Conservation (phyloP, 2,113 vertebrate genomes). For the Mustelus asterias region DNA sequence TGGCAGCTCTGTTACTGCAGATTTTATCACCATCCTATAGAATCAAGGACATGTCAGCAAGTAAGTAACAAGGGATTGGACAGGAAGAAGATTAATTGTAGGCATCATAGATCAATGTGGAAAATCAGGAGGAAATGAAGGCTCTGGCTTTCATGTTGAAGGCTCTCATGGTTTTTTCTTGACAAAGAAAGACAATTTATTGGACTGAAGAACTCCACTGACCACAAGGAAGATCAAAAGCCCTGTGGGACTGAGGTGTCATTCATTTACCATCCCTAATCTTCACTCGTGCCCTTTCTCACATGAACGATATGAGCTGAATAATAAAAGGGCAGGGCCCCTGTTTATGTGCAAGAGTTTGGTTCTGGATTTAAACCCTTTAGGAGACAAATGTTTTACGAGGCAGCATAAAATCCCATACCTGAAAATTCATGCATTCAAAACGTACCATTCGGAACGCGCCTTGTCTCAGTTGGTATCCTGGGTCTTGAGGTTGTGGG, state of each 20-base stretch:
- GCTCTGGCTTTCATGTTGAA: background rate
- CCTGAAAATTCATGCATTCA: too few species aligned
- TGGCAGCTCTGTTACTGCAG: constrained; percentile 4
- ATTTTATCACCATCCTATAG: background rate
- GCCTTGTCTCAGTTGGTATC: background rate
- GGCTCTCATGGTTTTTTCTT: background rate
- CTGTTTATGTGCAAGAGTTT: background rate
- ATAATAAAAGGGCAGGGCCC: background rate
- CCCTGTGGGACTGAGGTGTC: background rate
- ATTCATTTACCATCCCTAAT: background rate
- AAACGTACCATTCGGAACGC: background rate
- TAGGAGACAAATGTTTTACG: background rate
- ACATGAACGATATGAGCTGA: background rate
- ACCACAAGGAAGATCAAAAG: background rate
- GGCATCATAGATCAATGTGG: background rate
- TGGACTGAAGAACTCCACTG: background rate
- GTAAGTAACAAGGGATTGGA: background rate
- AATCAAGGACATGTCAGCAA: background rate
- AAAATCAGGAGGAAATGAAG: constrained; percentile 18
- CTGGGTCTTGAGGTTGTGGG: background rate
- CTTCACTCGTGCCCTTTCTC: background rate
- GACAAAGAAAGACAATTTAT: constrained; percentile 9
- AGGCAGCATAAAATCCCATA: background rate
- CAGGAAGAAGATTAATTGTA: background rate
- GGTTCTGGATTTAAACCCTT: background rate